A percentile compares a stretch with the other conserved stretches of the same genome.
phyloP scores from a whole-genome alignment of 2,113 vertebrate genomes.

The Sylvietta virens region DNA sequence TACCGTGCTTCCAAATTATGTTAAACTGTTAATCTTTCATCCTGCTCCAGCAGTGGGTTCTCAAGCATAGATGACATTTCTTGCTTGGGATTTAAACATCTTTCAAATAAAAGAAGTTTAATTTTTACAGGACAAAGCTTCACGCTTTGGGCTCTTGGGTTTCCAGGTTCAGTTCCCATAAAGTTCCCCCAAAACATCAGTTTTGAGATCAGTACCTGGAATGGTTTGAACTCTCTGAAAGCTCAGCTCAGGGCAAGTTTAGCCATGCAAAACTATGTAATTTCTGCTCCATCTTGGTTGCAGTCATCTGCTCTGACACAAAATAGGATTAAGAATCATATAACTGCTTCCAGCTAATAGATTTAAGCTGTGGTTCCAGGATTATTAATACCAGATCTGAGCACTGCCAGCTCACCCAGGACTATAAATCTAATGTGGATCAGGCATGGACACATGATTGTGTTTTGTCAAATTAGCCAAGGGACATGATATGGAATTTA shows the following conservation, averaged over 20 bases:
- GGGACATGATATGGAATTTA: constrained; percentile 59
- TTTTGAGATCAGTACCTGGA: background rate
- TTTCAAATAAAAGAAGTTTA: background rate
- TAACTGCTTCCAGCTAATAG: constrained; percentile 59
- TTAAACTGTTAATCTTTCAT: background rate
- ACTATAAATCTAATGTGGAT: constrained; percentile 59
- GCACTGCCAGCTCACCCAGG: constrained; percentile 45
- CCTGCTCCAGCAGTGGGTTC: background rate
- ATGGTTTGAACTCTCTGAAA: background rate
- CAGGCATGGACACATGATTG: constrained; percentile 65
- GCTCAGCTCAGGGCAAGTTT: background rate
- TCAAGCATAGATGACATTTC: background rate
- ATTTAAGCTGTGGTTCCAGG: constrained; percentile 51
- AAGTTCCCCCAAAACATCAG: background rate
- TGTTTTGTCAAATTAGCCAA: constrained; percentile 63
- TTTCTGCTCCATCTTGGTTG: constrained; percentile 8
- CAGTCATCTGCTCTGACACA: constrained; percentile 48
- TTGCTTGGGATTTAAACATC: background rate
- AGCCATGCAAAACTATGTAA: background rate
- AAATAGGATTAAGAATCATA: constrained; percentile 59
- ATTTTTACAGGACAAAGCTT: background rate
- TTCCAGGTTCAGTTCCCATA: background rate
- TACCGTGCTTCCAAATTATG: background rate
- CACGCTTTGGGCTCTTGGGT: background rate
- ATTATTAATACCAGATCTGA: constrained; percentile 61